Percentiles rank a stretch among this genome's conserved stretches.
phyloP scores from a whole-genome alignment of 2,113 vertebrate species.

The Caloenas nicobarica region DNA sequence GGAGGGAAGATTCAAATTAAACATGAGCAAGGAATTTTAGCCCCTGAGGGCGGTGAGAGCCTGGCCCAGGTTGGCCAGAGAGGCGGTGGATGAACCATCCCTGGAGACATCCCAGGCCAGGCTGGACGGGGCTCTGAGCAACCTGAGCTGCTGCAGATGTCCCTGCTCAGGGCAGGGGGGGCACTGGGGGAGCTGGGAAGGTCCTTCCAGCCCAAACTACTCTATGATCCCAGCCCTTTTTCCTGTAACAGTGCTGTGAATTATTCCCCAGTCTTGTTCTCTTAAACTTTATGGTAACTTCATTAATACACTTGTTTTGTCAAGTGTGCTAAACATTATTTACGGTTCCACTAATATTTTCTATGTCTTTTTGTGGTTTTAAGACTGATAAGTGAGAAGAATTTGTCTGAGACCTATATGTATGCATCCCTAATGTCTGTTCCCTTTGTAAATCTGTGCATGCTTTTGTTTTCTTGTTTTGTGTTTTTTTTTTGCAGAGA shows the following conservation, averaged over 20 bases:
- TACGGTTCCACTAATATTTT: neutral
- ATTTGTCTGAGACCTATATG: neutral
- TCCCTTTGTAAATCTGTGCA: constrained; percentile 1
- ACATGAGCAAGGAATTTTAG: no score
- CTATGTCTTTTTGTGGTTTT: neutral
- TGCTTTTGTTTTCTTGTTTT: constrained; percentile 3
- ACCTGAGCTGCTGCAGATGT: no score
- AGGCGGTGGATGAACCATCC: no score
- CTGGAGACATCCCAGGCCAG: no score
- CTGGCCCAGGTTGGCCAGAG: no score
- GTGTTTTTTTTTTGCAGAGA: constrained; percentile 78
- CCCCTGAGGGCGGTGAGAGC: no score
- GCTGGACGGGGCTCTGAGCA: no score
- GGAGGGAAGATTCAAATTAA: no score
- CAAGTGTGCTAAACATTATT: neutral
- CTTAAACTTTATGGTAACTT: neutral
- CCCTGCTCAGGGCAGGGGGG: no score
- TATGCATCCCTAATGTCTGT: neutral
- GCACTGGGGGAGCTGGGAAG: no score
- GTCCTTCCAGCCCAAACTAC: no score
- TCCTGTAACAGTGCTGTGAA: neutral
- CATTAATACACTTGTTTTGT: neutral
- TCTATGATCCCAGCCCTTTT: neutral
- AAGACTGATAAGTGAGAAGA: neutral
- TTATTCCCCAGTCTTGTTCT: neutral